Evolutionary conservation across 2,113 vertebrate genomes (phyloP), one percentile per base, ranked within the genome.

Genomic region (Ctenodactylus gundi): DNA sequence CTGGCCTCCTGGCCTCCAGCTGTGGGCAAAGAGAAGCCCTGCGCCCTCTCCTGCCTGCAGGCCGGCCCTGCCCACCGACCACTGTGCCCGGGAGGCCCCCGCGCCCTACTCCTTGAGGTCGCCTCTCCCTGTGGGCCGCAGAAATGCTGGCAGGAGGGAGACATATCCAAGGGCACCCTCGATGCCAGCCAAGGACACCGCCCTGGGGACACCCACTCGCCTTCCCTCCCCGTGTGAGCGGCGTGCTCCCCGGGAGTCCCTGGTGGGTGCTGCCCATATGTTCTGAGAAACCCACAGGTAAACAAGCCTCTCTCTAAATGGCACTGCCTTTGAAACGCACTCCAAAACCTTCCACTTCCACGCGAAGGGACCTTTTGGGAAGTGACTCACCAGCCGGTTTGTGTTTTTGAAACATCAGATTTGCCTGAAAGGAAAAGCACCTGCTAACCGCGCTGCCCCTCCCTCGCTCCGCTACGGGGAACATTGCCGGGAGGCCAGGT

Each of bases 381-480:
- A 88, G 88, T n/a, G 83, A 76, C 15, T 73, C 93, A 60, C 29
- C 46, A 64, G 91, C 84, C 58, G 18, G 7, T 77, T 60, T 72
- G 67, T 91, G 75, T 85, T 57, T 62, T 87, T 85, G 65, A 60
- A 85, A 77, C 91, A 85, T 67, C n/a, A 18, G 67, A 72, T 77
- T 89, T 73, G 68, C 90, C 60, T 85, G 29, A 81, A 76, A 93
- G 77, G 34, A 86, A 80, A 53, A 4, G 23, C 55, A 77, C 85
- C 80, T 95, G 91, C 81, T 53, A 27, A 7, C 31, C 9, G 4
- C 25, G 51, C 34, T 2, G 1, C 0, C 23, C 49, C 57, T 7
- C 57, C 8, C 34, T 3, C 39, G 44, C 29, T 41, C 67, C 21
- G 14, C 11, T 10, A 1, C 17, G 5, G 20, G 55, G n/a, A 25